Conservation (phyloP, 2,888 invertebrate genomes). For the Girardia tigrina region DNA sequence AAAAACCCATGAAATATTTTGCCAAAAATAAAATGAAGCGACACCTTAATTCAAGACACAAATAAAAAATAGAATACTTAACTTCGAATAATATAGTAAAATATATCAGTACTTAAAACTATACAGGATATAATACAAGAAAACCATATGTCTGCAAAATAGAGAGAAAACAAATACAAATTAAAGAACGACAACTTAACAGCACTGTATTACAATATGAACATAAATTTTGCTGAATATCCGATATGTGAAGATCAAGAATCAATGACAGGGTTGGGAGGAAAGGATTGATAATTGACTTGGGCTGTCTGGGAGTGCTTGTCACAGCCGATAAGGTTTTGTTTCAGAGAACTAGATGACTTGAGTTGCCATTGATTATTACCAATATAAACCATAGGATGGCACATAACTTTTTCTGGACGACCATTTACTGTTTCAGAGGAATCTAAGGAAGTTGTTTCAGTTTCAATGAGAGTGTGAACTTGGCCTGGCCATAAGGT, state of each 20-base stretch:
- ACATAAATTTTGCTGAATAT: background rate
- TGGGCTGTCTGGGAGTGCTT: background rate
- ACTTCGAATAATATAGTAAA: too few species aligned
- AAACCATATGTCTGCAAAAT: too few species aligned
- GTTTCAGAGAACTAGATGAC: background rate
- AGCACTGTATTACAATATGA: background rate
- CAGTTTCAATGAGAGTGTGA: background rate
- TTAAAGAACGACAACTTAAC: too few species aligned
- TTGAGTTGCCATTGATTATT: background rate
- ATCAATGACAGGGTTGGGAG: background rate
- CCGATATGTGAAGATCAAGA: background rate
- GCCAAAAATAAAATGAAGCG: too few species aligned
- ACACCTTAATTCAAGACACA: too few species aligned
- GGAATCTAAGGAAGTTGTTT: background rate
- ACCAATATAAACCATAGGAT: constrained; percentile 8
- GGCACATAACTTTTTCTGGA: background rate
- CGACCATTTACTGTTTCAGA: background rate
- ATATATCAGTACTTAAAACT: too few species aligned
- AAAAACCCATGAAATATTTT: too few species aligned
- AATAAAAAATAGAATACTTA: too few species aligned
- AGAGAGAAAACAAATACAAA: too few species aligned
- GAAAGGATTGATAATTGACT: background rate
- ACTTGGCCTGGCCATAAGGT: background rate
- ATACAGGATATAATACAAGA: too few species aligned
- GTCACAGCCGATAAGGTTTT: background rate